These are phyloP conservation scores for Phyllotreta striolata DNA, from an alignment of 2,888 invertebrate genomes.

Conservation along the genomic window DNA sequence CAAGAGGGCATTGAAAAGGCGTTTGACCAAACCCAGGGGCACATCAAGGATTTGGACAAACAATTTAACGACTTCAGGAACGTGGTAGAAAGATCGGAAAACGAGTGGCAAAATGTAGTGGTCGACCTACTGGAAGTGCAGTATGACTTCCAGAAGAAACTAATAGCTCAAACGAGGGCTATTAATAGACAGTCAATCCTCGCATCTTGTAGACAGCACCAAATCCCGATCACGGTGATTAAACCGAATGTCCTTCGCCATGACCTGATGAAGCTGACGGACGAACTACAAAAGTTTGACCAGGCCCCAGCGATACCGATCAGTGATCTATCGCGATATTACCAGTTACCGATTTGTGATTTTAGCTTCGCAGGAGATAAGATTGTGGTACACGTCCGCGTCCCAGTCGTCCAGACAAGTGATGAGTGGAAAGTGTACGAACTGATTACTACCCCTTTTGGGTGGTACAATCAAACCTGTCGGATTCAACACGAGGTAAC, in stretches of 20 bases:
- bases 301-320: slow-evolving; percentile 34
- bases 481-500: slow-evolving; percentile 28
- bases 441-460: slow-evolving; percentile 38
- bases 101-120: neutral
- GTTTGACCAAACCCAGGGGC: neutral
- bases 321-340: slow-evolving; percentile 25
- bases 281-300: slow-evolving; percentile 3
- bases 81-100: neutral
- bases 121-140: neutral
- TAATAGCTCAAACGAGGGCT: slow-evolving; percentile 1
- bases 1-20: neutral
- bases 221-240: too few species aligned
- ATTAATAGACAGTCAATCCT: slow-evolving; percentile 20
- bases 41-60: neutral
- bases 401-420: slow-evolving; percentile 28
- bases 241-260: slow-evolving; percentile 22
- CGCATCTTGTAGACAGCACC: slow-evolving; percentile 29
- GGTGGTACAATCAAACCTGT: slow-evolving; percentile 40
- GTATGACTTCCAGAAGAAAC: neutral
- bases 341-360: slow-evolving; percentile 38
- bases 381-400: slow-evolving; percentile 26
- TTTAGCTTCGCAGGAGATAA: slow-evolving; percentile 28
- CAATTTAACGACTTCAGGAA: neutral
- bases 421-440: slow-evolving; percentile 33
- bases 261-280: slow-evolving; percentile 21